Conservation (phyloP, 2,113 vertebrate species). For the Aramus guarauna region DNA sequence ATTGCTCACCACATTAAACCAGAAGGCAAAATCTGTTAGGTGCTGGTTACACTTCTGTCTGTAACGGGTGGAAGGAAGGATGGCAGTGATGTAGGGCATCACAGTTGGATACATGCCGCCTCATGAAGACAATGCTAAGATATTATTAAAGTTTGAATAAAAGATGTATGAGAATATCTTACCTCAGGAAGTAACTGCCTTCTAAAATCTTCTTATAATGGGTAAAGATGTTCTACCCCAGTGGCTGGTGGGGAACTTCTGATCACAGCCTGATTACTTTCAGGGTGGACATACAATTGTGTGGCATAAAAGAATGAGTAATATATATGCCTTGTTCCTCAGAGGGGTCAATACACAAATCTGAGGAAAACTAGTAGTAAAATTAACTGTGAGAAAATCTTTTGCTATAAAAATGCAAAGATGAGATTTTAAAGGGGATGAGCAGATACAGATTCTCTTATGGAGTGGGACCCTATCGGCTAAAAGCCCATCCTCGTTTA, state of each 20-base stretch:
- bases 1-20: neutral
- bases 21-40: neutral
- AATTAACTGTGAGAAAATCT: neutral
- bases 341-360: neutral
- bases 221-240: neutral
- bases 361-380: neutral
- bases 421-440: neutral
- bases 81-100: neutral
- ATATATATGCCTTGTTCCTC: neutral
- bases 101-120: neutral
- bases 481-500: conserved; percentile 12
- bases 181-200: neutral
- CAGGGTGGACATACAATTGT: neutral
- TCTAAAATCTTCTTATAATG: neutral
- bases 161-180: neutral
- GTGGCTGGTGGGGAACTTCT: neutral
- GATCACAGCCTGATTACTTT: neutral
- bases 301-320: neutral
- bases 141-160: neutral
- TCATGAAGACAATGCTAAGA: neutral
- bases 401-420: neutral
- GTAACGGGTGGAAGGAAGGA: neutral
- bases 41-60: neutral
- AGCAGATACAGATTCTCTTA: neutral
- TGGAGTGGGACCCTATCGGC: neutral